Conservation (phyloP, 2,888 invertebrate species). For the Autographa gamma region DNA sequence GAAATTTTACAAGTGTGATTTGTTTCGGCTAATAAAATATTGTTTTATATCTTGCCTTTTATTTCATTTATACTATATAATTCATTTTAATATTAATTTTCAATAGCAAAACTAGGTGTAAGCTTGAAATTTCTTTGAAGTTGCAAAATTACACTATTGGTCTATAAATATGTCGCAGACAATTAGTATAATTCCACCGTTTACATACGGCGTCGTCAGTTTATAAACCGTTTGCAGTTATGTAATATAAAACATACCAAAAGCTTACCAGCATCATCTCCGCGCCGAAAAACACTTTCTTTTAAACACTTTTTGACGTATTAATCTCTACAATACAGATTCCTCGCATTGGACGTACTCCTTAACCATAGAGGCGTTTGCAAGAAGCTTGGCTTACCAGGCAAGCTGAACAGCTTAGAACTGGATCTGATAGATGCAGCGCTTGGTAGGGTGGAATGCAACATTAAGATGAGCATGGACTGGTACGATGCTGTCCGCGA, state of each 20-base stretch:
- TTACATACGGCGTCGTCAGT: too few species aligned
- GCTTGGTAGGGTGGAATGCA: conserved; percentile 52
- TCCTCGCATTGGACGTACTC: conserved; percentile 67
- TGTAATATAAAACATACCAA: too few species aligned
- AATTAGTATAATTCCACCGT: too few species aligned
- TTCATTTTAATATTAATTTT: too few species aligned
- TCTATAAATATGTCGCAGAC: too few species aligned
- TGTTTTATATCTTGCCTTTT: background rate
- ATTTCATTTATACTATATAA: background rate
- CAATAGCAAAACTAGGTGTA: too few species aligned
- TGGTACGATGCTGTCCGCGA: conserved; percentile 60
- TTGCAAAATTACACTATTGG: too few species aligned
- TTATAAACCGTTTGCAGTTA: too few species aligned
- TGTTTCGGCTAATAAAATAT: conserved; percentile 32
- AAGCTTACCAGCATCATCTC: background rate
- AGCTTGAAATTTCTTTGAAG: too few species aligned
- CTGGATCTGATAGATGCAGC: conserved; percentile 65
- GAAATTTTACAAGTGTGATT: background rate
- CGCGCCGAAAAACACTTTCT: background rate
- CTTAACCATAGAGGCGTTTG: conserved; percentile 73
- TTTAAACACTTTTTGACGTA: background rate
- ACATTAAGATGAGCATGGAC: conserved; percentile 60
- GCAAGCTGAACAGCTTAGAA: conserved; percentile 65
- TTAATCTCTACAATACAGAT: conserved; percentile 61
- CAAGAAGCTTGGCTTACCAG: conserved; percentile 70